Evolutionary conservation across 2,888 invertebrate genomes (phyloP), one percentile per base, ranked within the genome.

Genomic region (Miltochrista miniata): DNA sequence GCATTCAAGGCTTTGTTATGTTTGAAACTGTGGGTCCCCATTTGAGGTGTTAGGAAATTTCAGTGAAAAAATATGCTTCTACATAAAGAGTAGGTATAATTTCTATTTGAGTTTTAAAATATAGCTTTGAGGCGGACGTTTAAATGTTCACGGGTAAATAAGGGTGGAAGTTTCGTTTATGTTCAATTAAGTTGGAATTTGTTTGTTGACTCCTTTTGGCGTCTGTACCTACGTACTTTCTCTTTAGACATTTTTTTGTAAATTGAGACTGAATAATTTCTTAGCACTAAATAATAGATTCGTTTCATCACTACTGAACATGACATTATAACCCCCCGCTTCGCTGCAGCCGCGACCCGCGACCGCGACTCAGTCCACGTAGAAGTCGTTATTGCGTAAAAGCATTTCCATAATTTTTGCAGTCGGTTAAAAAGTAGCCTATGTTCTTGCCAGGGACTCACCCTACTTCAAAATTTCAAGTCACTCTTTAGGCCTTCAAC

Each of bases 1-100:
- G 55, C 52, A 61, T 63, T 60, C 61, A 63, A 54, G 63, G 59
- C 64, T 66, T 63, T 69, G 66, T 57, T 43, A 59, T 59, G 55
- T 49, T 52, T 39, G 43, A 59, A 59, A 66, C 54, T 62, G 70
- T 70, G 60, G 56, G 57, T 5, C 5, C 34, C 39, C 43, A 52
- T 66, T 69, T 51, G 56, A 66, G 55, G 66, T 66, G 66, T 66
- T 66, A 56, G 33, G 18, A 41, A 59, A 52, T 56, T 65, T 49
- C 38, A 47, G 58, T 51, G 41, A 56, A 59, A 41, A 46, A 44
- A 50, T 24, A n/a, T 45, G 43, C 18, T 30, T 45, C 29, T 36
- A 30, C 15, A 33, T 42, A 52, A 40, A 29, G 14, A 42, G 18
- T 12, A 41, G 18, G 18, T 31, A 1, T 11, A 15, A 11, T 18